A percentile compares a stretch with the other conserved stretches of the same genome.
Evolutionary conservation across 2,797 vertebrate genomes (phyloP).

Genomic region (Coregonus ussuriensis): DNA sequence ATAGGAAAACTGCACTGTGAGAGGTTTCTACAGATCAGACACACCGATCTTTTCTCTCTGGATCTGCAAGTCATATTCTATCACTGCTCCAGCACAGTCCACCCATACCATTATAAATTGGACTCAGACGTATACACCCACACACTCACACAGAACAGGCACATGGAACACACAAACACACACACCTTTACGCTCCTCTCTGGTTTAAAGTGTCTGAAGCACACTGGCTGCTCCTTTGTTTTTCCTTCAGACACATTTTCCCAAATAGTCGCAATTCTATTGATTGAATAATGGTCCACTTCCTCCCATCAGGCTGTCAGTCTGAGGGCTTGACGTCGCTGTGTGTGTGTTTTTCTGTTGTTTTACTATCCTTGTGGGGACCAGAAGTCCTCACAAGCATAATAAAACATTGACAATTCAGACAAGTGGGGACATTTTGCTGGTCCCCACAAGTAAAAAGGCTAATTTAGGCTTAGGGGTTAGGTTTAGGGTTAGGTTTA

Average conservation of each 20-base stretch:
- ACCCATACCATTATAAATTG: not conserved
- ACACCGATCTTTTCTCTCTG: constrained; percentile 45
- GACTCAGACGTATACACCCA: not conserved
- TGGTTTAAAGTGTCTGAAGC: constrained; percentile 66
- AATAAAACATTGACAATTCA: too few species aligned
- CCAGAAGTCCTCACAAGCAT: too few species aligned
- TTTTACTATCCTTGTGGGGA: too few species aligned
- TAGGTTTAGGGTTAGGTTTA: too few species aligned
- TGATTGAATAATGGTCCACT: constrained; percentile 90
- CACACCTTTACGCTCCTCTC: constrained; percentile 60
- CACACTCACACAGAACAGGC: constrained; percentile 6
- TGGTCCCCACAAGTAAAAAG: too few species aligned
- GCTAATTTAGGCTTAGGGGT: too few species aligned
- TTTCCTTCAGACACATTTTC: constrained; percentile 85
- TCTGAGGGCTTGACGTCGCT: constrained; percentile 20
- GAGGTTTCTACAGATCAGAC: constrained; percentile 23
- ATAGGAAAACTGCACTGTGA: constrained; percentile 2
- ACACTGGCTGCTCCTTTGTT: constrained; percentile 78
- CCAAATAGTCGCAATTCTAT: constrained; percentile 85
- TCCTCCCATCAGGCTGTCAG: constrained; percentile 84
- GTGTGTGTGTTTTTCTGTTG: constrained; percentile 15
- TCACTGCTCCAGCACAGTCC: not conserved
- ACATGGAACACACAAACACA: constrained; percentile 13
- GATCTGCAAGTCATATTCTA: constrained; percentile 73
- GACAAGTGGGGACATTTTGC: too few species aligned